phyloP scores from a whole-genome alignment of 53 echinoderm and acorn worm genomes.

The Antedon mediterranea region DNA sequence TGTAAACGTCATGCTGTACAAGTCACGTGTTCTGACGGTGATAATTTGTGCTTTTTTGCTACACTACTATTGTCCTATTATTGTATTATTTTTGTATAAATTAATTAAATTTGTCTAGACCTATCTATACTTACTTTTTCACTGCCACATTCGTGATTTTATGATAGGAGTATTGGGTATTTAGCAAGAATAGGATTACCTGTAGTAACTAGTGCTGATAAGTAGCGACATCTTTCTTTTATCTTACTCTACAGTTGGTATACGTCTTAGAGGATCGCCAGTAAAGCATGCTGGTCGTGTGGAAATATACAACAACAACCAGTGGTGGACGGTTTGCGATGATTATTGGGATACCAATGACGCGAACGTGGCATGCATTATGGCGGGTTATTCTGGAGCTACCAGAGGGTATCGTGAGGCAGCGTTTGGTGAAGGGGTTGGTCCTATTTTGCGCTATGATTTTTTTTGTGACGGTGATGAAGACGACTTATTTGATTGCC shows the following conservation, averaged over 20 bases:
- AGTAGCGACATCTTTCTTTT: no score
- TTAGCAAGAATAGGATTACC: no score
- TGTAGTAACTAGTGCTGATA: no score
- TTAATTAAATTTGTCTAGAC: no score
- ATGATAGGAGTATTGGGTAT: no score
- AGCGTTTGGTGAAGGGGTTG: not conserved
- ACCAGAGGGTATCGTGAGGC: not conserved
- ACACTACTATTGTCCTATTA: no score
- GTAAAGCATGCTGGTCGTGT: not conserved
- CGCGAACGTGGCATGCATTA: not conserved
- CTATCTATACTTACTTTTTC: no score
- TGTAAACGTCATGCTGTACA: no score
- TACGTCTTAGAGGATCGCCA: not conserved
- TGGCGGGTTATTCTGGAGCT: not conserved
- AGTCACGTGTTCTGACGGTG: no score
- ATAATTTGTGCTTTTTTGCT: no score
- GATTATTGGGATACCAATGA: not conserved
- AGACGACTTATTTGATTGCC: not conserved
- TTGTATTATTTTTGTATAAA: no score
- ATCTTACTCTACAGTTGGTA: not conserved
- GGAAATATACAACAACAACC: not conserved
- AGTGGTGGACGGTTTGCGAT: not conserved
- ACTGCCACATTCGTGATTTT: no score
- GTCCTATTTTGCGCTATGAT: not conserved
- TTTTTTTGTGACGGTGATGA: not conserved